Percentiles rank a stretch among this genome's conserved stretches.
Conservation (phyloP, 2,888 invertebrate genomes). For the Mimumesa dahlbomi region DNA sequence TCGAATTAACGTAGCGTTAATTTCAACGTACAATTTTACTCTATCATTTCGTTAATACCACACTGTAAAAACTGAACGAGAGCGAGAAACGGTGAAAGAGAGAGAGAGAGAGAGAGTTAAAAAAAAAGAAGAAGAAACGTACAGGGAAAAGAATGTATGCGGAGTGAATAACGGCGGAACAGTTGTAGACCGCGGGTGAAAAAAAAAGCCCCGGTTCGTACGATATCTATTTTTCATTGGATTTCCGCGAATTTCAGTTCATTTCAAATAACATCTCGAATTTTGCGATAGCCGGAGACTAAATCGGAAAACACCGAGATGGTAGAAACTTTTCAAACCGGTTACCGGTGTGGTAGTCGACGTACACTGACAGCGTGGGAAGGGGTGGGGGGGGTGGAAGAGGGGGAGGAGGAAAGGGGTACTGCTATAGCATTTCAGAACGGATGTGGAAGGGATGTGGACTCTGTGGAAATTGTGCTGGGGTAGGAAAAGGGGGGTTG, state of each 20-base stretch:
- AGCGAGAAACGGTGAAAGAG: too few relatives aligned
- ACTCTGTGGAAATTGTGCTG: conserved; percentile 65
- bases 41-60: neutral
- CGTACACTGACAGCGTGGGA: conserved; percentile 39
- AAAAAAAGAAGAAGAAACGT: neutral
- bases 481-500: conserved; percentile 67
- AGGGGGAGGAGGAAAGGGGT: conserved; percentile 30
- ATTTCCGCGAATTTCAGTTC: conserved; percentile 12
- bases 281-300: conserved; percentile 17
- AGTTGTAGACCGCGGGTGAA: conserved; percentile 3
- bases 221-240: neutral
- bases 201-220: conserved; percentile 9
- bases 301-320: conserved; percentile 24
- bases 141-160: too few relatives aligned
- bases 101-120: too few relatives aligned
- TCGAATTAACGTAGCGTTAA: conserved; percentile 3
- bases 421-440: conserved; percentile 58
- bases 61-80: too few relatives aligned
- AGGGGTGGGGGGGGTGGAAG: conserved; percentile 14
- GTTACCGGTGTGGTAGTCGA: conserved; percentile 52
- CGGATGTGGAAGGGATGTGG: conserved; percentile 58
- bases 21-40: neutral
- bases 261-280: conserved; percentile 14
- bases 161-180: neutral
- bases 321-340: conserved; percentile 48